These are phyloP conservation scores for Thecocarcelia acutangulata DNA, from an alignment of 2,888 invertebrate genomes.

Conservation along the genomic window DNA sequence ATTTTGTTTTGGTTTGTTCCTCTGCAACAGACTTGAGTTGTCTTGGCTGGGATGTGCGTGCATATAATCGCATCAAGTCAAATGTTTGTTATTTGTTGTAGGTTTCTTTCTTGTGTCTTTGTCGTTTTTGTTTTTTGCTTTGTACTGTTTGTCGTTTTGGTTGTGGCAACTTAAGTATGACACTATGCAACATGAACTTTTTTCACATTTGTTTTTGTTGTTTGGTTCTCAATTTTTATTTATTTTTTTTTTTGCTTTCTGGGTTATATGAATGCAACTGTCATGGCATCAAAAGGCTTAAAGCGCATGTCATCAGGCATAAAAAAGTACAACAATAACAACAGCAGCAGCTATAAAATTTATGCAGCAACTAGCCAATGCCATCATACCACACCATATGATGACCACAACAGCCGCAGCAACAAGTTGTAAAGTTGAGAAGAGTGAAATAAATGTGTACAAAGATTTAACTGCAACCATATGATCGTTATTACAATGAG, in stretches of 20 bases:
- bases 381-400: slow-evolving; percentile 46
- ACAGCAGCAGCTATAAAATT: slow-evolving; percentile 33
- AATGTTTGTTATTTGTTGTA: slow-evolving; percentile 66
- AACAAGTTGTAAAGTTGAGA: slow-evolving; percentile 58
- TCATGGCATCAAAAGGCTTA: slow-evolving; percentile 70
- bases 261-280: slow-evolving; percentile 67
- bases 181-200: slow-evolving; percentile 58
- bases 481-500: slow-evolving; percentile 42
- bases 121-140: not conserved
- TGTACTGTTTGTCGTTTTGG: slow-evolving; percentile 48
- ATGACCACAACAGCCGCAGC: slow-evolving; percentile 55
- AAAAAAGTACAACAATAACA: slow-evolving; percentile 56
- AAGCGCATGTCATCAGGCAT: slow-evolving; percentile 69
- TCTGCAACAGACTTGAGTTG: slow-evolving; percentile 57
- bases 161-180: slow-evolving; percentile 69
- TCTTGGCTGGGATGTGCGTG: slow-evolving; percentile 65
- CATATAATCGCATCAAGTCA: slow-evolving; percentile 70
- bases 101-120: slow-evolving; percentile 20
- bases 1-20: not conserved
- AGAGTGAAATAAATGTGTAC: slow-evolving; percentile 9
- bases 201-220: slow-evolving; percentile 40
- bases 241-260: too few relatives aligned
- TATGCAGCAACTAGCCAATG: slow-evolving; percentile 53
- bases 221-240: slow-evolving; percentile 18
- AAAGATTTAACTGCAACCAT: slow-evolving; percentile 26